These are phyloP conservation scores for Lottia scabra DNA, from an alignment of 2,888 invertebrate genomes.

Conservation along the genomic window DNA sequence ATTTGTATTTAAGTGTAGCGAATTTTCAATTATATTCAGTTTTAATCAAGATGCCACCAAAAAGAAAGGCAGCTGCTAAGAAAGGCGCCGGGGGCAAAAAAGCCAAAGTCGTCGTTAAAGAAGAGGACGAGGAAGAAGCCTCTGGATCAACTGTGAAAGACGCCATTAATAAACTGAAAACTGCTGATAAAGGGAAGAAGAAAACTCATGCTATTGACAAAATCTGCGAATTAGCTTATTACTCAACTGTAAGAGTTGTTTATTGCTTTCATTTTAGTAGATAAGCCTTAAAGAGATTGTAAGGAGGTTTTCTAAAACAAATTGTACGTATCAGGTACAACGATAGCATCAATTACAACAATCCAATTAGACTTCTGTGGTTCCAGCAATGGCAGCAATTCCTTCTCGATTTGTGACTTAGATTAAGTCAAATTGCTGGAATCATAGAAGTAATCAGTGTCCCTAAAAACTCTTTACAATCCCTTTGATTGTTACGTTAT, in stretches of 20 bases:
- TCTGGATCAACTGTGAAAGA: slow-evolving; percentile 51
- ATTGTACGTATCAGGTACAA: too few relatives aligned
- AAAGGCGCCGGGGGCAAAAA: slow-evolving; percentile 44
- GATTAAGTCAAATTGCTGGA: too few relatives aligned
- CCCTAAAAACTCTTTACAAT: too few relatives aligned
- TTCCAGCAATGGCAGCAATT: too few relatives aligned
- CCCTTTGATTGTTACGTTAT: too few relatives aligned
- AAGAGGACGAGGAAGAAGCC: slow-evolving; percentile 16
- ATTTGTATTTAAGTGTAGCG: too few relatives aligned
- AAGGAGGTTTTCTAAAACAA: too few relatives aligned
- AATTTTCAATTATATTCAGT: neutral
- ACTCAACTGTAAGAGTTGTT: slow-evolving; percentile 19
- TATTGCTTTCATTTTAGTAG: neutral
- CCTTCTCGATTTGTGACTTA: too few relatives aligned
- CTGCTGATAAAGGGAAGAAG: slow-evolving; percentile 46
- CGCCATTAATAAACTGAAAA: slow-evolving; percentile 52
- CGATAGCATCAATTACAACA: too few relatives aligned
- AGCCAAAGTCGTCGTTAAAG: slow-evolving; percentile 27
- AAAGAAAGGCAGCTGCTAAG: slow-evolving; percentile 51
- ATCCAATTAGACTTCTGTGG: too few relatives aligned
- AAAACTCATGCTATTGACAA: slow-evolving; percentile 48
- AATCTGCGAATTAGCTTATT: slow-evolving; percentile 28
- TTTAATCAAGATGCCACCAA: slow-evolving; percentile 50
- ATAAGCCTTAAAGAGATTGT: too few relatives aligned
- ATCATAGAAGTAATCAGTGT: too few relatives aligned